Evolutionary conservation across 2,888 invertebrate genomes (phyloP).

Genomic region (Crematogaster levior): DNA sequence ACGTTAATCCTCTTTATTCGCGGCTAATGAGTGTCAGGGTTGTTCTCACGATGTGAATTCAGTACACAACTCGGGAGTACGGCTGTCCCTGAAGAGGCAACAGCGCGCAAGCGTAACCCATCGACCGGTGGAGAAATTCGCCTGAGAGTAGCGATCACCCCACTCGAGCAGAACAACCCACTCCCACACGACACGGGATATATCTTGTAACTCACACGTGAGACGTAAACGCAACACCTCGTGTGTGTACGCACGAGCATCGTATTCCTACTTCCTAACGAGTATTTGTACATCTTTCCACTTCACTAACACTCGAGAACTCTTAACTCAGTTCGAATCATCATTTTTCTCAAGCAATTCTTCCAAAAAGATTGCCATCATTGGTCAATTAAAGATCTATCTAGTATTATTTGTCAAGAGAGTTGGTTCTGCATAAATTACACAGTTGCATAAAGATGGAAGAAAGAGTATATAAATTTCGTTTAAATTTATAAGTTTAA

Average conservation of each 20-base stretch:
- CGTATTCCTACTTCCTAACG: background rate
- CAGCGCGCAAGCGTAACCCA: conserved; percentile 75
- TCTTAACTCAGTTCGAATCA: background rate
- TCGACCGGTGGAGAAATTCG: conserved; percentile 75
- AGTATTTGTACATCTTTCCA: conserved; percentile 6
- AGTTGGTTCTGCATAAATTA: background rate
- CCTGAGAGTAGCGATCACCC: conserved; percentile 68
- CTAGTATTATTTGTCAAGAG: background rate
- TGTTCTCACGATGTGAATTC: conserved; percentile 35
- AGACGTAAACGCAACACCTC: conserved; percentile 63
- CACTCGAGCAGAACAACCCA: conserved; percentile 10
- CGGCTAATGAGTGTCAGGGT: conserved; percentile 37
- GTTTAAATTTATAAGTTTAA: background rate
- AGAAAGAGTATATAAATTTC: background rate
- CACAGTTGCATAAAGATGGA: background rate
- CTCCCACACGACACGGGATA: conserved; percentile 36
- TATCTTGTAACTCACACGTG: conserved; percentile 65
- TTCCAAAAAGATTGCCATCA: background rate
- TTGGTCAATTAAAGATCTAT: background rate
- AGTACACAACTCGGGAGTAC: conserved; percentile 14
- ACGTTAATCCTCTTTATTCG: conserved; percentile 29
- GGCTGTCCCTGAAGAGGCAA: conserved; percentile 14
- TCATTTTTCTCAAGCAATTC: background rate
- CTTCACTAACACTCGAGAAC: conserved; percentile 49
- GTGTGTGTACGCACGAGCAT: conserved; percentile 56